Conservation (phyloP, 2,797 vertebrate genomes). For the Clarias fuscus region DNA sequence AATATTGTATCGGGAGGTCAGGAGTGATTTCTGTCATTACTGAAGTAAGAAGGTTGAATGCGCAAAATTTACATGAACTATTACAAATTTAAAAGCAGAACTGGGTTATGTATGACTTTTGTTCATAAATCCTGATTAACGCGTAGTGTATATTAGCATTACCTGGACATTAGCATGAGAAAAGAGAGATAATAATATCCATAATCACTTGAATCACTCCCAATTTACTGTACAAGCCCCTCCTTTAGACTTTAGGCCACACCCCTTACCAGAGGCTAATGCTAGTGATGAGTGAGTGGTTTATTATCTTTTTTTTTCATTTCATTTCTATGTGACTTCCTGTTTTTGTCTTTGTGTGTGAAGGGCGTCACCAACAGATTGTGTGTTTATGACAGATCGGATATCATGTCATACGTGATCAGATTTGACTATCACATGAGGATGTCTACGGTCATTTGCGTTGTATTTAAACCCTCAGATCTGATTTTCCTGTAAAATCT, state of each 20-base stretch:
- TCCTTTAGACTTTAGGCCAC: background rate
- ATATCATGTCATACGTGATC: background rate
- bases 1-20: too few relatives aligned
- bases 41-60: too few relatives aligned
- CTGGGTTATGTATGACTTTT: background rate
- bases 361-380: background rate
- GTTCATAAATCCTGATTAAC: background rate
- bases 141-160: background rate
- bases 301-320: background rate
- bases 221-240: background rate
- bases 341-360: background rate
- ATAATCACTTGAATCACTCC: too few relatives aligned
- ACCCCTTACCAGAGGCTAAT: background rate
- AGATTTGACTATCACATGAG: background rate
- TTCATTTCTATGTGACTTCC: background rate
- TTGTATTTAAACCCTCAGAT: too few relatives aligned
- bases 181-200: background rate
- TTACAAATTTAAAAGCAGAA: background rate
- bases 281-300: background rate
- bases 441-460: background rate
- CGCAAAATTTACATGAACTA: background rate
- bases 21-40: background rate
- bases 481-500: too few relatives aligned
- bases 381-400: background rate
- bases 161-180: background rate